Evolutionary conservation across 2,888 invertebrate genomes (phyloP).

Genomic region (Psylliodes chrysocephalus): DNA sequence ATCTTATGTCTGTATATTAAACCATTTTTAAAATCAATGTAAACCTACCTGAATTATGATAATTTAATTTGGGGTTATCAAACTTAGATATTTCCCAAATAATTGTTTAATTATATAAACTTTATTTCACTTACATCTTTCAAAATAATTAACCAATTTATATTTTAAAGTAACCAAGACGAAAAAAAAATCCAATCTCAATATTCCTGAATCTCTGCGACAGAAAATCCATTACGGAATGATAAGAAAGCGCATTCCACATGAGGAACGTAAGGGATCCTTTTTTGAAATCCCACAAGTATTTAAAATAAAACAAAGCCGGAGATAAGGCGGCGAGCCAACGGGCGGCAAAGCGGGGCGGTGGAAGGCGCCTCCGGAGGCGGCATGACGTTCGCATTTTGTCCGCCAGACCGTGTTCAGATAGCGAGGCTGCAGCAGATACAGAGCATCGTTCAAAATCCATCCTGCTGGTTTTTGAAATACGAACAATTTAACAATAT

Average conservation of each 20-base stretch:
- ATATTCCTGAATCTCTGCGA: too few species aligned
- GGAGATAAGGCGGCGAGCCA: slow-evolving; percentile 28
- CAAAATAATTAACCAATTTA: too few species aligned
- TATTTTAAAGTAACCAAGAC: too few species aligned
- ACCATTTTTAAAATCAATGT: too few species aligned
- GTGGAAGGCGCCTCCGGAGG: slow-evolving; percentile 31
- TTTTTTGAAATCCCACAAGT: slow-evolving; percentile 32
- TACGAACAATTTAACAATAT: slow-evolving; percentile 24
- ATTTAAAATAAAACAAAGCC: slow-evolving; percentile 35
- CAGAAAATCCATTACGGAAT: background rate
- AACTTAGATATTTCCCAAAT: too few species aligned
- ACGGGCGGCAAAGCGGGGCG: slow-evolving; percentile 22
- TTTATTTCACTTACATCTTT: too few species aligned
- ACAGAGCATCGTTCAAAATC: slow-evolving; percentile 19
- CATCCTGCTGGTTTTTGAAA: slow-evolving; percentile 9
- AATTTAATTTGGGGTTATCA: too few species aligned
- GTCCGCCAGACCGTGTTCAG: slow-evolving; percentile 51
- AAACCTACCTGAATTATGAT: too few species aligned
- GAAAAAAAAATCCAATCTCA: too few species aligned
- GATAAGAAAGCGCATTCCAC: slow-evolving; percentile 15
- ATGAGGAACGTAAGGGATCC: slow-evolving; percentile 16
- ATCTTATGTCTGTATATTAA: too few species aligned
- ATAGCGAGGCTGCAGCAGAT: slow-evolving; percentile 44
- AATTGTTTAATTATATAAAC: too few species aligned
- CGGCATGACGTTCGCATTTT: slow-evolving; percentile 42